Base-by-base conservation (phyloP, 2,888 invertebrate species). In the Phaonia tiefii region DNA sequence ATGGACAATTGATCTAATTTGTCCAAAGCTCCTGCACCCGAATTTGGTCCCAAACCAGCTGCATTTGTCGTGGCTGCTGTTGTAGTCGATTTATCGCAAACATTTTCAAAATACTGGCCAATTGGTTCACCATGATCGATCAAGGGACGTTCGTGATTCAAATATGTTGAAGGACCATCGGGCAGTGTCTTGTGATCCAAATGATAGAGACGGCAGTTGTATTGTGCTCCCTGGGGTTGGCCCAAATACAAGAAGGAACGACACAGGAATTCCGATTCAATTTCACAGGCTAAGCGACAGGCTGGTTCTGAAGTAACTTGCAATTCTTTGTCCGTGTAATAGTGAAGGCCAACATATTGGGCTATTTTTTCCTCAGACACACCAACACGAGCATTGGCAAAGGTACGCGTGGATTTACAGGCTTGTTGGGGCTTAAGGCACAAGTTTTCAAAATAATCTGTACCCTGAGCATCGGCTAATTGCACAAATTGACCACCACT, bases 191-290 rank as follows among this genome's bases (percentile, higher is more conserved):
- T 95, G 90, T 98, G 98, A 89, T 98, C 97, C 88, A 98, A 92
- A 88, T 98, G 98, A 92, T 96, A 98, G 42, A 98, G 92, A 82
- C 97, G 95, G 91, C 98, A 98, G 91, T 98, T 98, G 92, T 97
- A 97, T 82, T 96, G 95, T 1, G 95, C 92, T 5, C 94, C 94
- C 81, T 92, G 92, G 0, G 94, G 94, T 31, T 93, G 92, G 1
- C 94, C 94, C 65, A 93, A 88, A 92, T 95, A 94, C 88, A 97
- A 89, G 93, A 95, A 93, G 80, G 97, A 93, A 89, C 98, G 94
- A 90, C 98, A 98, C 54, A 98, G 93, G 92, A 98, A 98, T 91
- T 98, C 97, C 74, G 95, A 96, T 90, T 98, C 98, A 79, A 97
- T 95, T 91, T 97, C 97, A 90, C 98, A 98, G 66, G 97, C 97